Evolutionary conservation across 2,113 vertebrate species (phyloP), one percentile per base, ranked within the genome.

Genomic region (Glaucidium brasilianum): DNA sequence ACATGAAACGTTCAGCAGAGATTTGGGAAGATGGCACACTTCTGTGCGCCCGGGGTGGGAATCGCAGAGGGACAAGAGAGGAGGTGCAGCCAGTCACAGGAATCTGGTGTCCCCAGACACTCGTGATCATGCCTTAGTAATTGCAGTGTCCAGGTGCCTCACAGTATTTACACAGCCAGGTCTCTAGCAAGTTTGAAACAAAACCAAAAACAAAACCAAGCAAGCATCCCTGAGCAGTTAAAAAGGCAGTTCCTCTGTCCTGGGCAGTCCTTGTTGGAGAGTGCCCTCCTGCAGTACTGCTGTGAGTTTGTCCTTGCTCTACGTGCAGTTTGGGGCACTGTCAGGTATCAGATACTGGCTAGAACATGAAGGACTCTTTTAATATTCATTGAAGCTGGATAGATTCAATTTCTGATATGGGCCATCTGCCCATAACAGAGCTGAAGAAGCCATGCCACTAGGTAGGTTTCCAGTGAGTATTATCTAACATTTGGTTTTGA

Each of bases 41-140:
- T 4, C 15, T 1, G 0, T 67, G 45, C 0, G 3, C 55, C 52
- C 10, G 0, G 1, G 26, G 12, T 55, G 23, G 45, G 52, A 79
- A 47, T 18, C 15, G 52, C 20, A 75, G 32, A 49, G 4, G 25
- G 47, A 62, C 11, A 43, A 59, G 39, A 67, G 35, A 89, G 13
- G 35, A 62, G 13, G 15, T 47, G 23, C 19, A 85, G 39, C 35
- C 45, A 15, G 22, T 35, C 50, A 49, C 34, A 50, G 43, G 39
- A 74, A 69, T 14, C 17, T 82, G 59, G 5, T 68, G 45, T 9
- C n/a, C 2, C 4, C 5, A 58, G 39, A 66, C 1, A 5, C 20
- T 34, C 34, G 7, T 47, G 69, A 47, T 29, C 52, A 66, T 8
- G 18, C 10, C 34, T 89, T 47, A 15, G 34, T 62, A 83, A 82